Evolutionary conservation across 2,797 vertebrate species (phyloP), one percentile per base, ranked within the genome.

Genomic region (Protonibea diacanthus): DNA sequence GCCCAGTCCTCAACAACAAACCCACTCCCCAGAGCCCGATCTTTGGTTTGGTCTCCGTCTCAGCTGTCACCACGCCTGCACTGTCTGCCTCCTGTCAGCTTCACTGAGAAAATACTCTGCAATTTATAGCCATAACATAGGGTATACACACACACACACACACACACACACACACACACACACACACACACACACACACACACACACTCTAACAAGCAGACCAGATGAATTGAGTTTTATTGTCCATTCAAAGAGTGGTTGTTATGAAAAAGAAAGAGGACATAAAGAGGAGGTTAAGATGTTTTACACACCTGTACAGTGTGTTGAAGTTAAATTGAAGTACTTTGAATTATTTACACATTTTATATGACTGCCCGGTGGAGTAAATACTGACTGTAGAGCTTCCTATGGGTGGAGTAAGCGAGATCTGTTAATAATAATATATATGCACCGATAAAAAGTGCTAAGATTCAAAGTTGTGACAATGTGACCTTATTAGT

Each of bases 31-130:
- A 51, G 85, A 86, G 87, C 61, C 72, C 47, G 12, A 57, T 67
- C 80, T 65, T 56, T 63, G 81, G 70, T 89, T 89, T 51, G 84
- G 72, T 84, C 87, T 86, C 70, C 12, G 14, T 86, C 88, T 89
- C 81, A 80, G 89, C 86, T 87, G 89, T 88, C 86, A 87, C 82
- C 74, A 83, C 75, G 79, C 78, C 88, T 79, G 81, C 69, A 62
- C 83, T 73, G 85, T 82, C 86, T 84, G 84, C 83, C 80, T 87
- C 77, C 82, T 68, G 82, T 89, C 84, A 88, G 80, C 82, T 51
- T 74, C 77, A 42, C 83, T 63, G 71, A 70, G 77, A 76, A 83
- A 86, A 84, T 55, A 84, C 69, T 57, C 59, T 2, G 23, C 44
- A 38, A 88, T 83, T 78, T 85, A 74, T 21, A 80, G 67, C 76